These are phyloP conservation scores for Pyrgus malvae DNA, from an alignment of 2,888 invertebrate genomes.

Conservation along the genomic window DNA sequence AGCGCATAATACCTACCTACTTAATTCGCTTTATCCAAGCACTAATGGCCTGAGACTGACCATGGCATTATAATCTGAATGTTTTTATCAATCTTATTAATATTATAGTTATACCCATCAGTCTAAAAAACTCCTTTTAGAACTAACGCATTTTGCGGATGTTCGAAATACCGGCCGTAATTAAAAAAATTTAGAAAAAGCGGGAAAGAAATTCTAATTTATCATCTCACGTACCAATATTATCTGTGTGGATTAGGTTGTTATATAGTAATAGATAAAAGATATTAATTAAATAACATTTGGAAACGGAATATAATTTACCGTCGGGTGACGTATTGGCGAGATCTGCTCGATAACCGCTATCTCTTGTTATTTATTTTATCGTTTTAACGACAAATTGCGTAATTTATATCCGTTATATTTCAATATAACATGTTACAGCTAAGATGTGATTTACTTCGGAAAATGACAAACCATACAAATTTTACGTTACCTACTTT, in stretches of 20 bases:
- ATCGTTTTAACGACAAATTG: slow-evolving; percentile 9
- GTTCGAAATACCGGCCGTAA: too few species aligned
- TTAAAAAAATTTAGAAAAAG: too few species aligned
- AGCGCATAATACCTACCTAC: slow-evolving; percentile 14
- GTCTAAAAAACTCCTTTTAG: not conserved
- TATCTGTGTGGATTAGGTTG: slow-evolving; percentile 8
- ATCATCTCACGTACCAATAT: not conserved
- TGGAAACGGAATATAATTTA: slow-evolving; percentile 7
- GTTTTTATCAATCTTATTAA: slow-evolving; percentile 16
- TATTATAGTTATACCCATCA: too few species aligned
- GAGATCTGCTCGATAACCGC: slow-evolving; percentile 4
- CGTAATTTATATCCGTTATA: not conserved
- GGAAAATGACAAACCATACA: too few species aligned
- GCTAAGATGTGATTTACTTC: too few species aligned
- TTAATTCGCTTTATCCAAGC: slow-evolving; percentile 5
- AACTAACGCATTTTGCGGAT: too few species aligned
- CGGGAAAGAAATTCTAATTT: not conserved
- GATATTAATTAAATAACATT: slow-evolving; percentile 12
- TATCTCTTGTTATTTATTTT: slow-evolving; percentile 13
- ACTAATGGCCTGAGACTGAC: slow-evolving; percentile 12
- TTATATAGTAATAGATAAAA: slow-evolving; percentile 16
- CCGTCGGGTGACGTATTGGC: slow-evolving; percentile 28
- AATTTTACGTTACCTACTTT: too few species aligned
- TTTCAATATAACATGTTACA: slow-evolving; percentile 3
- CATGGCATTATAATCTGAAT: slow-evolving; percentile 12